Evolutionary conservation across 2,888 invertebrate species (phyloP), one percentile per base, ranked within the genome.

Genomic region (Zonitis immaculata): DNA sequence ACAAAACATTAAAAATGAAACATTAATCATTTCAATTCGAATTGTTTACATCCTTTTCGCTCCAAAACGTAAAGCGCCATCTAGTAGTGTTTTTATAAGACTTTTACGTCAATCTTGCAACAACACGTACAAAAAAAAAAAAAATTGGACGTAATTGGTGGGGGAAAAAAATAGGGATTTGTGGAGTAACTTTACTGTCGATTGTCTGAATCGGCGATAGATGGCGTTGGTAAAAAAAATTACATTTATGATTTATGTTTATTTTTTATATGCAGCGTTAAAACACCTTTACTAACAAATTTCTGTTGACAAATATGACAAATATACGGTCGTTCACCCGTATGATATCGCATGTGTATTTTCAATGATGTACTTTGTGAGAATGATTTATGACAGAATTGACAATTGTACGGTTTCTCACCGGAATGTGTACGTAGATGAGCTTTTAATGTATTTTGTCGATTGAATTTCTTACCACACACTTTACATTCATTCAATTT

Each of bases 291-390:
- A 35, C 42, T 5, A 43, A 52, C 8, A 49, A 57, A 52, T 22
- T 14, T 48, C 27, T 54, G 42, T 39, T 51, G 20, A 32, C 70
- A 70, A 42, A 64, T 59, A 48, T 62, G 53, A 51, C 70, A 70
- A 12, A 77, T 73, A 39, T 76, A 80, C 1, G 81, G 81, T 30
- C 80, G 72, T 0, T 77, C 71, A 5, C 80, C 79, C 1, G 39
- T 20, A 39, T 39, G 39, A 6, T 72, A 65, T 77, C 54, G 62
- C 20, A 59, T 61, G 59, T 81, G 81, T 49, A 79, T 77, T 7
- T 77, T 78, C 12, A 81, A 67, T 1, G 79, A 77, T 8, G 79
- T 76, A 27, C 79, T 77, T 42, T 81, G 79, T 0, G 79, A 76
- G 60, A 81, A 79, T 28, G 78, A 78, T 56, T 79, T 80, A 0